These are phyloP conservation scores for Notospermus geniculatus DNA, from an alignment of 1,140 invertebrate genomes.

Conservation along the genomic window DNA sequence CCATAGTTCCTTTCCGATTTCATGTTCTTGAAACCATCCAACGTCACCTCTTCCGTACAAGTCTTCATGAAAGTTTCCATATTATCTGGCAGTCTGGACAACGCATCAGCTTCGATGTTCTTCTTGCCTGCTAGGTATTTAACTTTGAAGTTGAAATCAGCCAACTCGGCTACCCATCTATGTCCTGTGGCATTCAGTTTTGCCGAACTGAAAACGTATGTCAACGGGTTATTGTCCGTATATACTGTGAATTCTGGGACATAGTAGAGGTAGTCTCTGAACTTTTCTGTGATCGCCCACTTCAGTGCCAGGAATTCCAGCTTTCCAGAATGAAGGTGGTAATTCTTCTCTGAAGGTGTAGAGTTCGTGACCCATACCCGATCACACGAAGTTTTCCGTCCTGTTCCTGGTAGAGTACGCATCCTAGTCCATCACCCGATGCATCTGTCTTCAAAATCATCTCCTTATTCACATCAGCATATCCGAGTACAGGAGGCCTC, in stretches of 20 bases:
- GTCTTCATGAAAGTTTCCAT: too few relatives aligned
- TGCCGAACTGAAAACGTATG: constrained; percentile 17
- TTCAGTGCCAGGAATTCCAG: constrained; percentile 25
- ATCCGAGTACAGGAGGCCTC: constrained; percentile 32
- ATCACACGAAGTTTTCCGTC: constrained; percentile 21
- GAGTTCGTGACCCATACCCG: constrained; percentile 24
- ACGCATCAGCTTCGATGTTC: constrained; percentile 20
- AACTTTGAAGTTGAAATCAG: constrained; percentile 19
- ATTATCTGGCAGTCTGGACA: constrained; percentile 6
- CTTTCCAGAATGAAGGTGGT: constrained; percentile 21
- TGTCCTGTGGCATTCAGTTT: constrained; percentile 18
- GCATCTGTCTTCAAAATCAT: constrained; percentile 56
- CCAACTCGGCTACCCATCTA: constrained; percentile 17
- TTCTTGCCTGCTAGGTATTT: constrained; percentile 8
- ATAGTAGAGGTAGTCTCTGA: constrained; percentile 22
- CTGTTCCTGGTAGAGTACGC: constrained; percentile 50
- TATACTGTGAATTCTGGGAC: constrained; percentile 18
- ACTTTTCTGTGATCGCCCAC: constrained; percentile 18
- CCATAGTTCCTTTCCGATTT: too few relatives aligned
- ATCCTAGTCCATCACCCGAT: constrained; percentile 51
- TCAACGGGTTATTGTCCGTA: constrained; percentile 23
- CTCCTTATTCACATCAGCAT: constrained; percentile 41
- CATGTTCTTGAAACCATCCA: too few relatives aligned
- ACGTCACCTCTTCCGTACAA: too few relatives aligned
- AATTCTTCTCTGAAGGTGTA: too few relatives aligned